Evolutionary conservation across 2,888 invertebrate species (phyloP).

Genomic region (Digitonthophagus gazella): DNA sequence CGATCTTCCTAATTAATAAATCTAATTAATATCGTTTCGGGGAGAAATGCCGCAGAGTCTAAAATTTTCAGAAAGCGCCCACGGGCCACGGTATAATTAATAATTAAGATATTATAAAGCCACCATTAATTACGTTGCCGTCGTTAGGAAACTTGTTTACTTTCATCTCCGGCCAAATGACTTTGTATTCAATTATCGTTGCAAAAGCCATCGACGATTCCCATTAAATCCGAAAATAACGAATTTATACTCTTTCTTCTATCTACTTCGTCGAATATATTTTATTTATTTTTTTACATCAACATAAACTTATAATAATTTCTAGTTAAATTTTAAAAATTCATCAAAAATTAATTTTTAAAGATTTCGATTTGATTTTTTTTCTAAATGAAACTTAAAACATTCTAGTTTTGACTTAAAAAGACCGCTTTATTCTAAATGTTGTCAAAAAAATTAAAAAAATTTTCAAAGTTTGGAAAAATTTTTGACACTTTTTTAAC

Average conservation of each 20-base stretch:
- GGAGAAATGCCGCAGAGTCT: not conserved
- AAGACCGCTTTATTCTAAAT: too few relatives aligned
- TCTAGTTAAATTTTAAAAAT: too few relatives aligned
- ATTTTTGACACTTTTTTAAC: too few relatives aligned
- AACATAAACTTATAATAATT: too few relatives aligned
- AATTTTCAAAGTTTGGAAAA: too few relatives aligned
- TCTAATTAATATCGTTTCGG: not conserved
- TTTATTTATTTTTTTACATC: not conserved
- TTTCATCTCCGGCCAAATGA: not conserved
- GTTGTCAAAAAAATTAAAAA: too few relatives aligned
- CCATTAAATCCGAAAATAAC: not conserved
- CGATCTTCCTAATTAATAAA: not conserved
- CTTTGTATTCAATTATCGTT: not conserved
- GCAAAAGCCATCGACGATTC: not conserved
- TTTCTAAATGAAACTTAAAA: too few relatives aligned
- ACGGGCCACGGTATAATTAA: not conserved
- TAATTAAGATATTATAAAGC: not conserved
- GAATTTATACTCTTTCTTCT: not conserved
- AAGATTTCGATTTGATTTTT: too few relatives aligned
- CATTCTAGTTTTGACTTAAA: too few relatives aligned
- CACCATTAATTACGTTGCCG: not conserved
- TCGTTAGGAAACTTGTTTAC: not conserved
- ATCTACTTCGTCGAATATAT: not conserved
- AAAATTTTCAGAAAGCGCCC: not conserved
- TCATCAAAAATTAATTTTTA: too few relatives aligned